Percentiles rank a stretch among this genome's conserved stretches.
phyloP scores from a whole-genome alignment of 2,113 vertebrate species.

The Gasterosteus aculeatus region DNA sequence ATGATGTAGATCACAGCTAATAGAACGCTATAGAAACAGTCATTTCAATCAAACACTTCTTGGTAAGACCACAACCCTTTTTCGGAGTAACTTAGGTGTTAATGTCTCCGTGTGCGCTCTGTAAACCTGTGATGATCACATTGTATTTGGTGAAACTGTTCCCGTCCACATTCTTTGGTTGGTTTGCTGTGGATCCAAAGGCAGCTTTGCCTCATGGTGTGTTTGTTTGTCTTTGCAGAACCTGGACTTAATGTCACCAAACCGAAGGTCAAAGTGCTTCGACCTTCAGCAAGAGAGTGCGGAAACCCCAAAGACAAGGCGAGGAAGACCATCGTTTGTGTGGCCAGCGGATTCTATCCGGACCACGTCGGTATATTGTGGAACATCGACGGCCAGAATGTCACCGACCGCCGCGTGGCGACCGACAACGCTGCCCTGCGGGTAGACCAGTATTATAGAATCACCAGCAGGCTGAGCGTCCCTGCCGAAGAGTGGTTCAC shows the following conservation, averaged over 20 bases:
- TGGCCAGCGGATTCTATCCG: conserved; percentile 87
- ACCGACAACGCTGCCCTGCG: conserved; percentile 67
- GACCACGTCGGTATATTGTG: conserved; percentile 87
- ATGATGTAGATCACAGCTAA: neutral
- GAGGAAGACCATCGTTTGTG: conserved; percentile 85
- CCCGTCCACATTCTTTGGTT: neutral
- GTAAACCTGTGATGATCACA: neutral
- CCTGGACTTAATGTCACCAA: rapidly evolving
- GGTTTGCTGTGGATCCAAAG: too few species aligned
- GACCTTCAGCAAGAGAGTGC: conserved; percentile 80
- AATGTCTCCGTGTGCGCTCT: neutral
- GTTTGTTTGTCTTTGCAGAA: conserved; percentile 39
- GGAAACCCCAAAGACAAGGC: rapidly evolving
- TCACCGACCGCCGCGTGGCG: conserved; percentile 55
- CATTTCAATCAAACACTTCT: neutral
- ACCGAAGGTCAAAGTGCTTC: conserved; percentile 80
- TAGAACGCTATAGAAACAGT: neutral
- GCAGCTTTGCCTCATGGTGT: too few species aligned
- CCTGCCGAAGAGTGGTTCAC: conserved; percentile 69
- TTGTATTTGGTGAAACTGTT: neutral
- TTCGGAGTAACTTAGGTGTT: neutral
- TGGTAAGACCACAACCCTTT: neutral
- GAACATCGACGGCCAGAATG: conserved; percentile 46
- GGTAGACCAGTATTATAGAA: conserved; percentile 44
- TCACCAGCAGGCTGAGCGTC: conserved; percentile 88